Evolutionary conservation across 2,797 vertebrate genomes (phyloP).

Genomic region (Ibycter americanus): DNA sequence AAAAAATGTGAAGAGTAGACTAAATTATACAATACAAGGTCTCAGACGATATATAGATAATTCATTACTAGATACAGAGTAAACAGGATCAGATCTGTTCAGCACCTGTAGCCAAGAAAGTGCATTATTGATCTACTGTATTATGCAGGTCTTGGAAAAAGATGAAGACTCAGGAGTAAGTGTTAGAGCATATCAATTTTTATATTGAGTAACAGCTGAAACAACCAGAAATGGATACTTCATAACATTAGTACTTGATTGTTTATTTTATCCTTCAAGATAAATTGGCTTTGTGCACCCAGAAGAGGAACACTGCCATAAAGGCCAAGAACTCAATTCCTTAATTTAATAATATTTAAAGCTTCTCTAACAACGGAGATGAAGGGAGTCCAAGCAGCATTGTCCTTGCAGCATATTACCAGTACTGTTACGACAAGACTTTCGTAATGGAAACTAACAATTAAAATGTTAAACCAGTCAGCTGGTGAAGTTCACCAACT

Average conservation of each 20-base stretch:
- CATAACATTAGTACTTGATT: conserved; percentile 31
- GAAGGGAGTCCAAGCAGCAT: neutral
- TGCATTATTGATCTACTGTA: conserved; percentile 50
- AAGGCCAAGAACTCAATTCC: conserved; percentile 40
- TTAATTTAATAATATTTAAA: conserved; percentile 42
- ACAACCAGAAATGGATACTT: conserved; percentile 51
- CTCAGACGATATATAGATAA: conserved; percentile 24
- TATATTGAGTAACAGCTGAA: conserved; percentile 66
- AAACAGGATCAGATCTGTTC: conserved; percentile 37
- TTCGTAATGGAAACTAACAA: neutral
- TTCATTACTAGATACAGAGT: conserved; percentile 26
- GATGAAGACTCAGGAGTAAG: neutral
- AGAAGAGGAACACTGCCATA: conserved; percentile 12
- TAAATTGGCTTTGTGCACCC: conserved; percentile 17
- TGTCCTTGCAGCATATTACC: neutral
- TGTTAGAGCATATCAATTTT: conserved; percentile 45
- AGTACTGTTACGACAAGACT: neutral
- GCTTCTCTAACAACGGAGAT: neutral
- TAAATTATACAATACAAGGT: neutral
- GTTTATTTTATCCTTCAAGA: conserved; percentile 50
- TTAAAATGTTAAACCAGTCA: neutral
- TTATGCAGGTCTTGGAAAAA: conserved; percentile 27
- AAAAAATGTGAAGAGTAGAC: neutral
- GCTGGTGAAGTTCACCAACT: neutral
- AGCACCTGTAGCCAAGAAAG: neutral